Conservation (phyloP, 2,113 vertebrate species). For the Ochotona curzoniae region DNA sequence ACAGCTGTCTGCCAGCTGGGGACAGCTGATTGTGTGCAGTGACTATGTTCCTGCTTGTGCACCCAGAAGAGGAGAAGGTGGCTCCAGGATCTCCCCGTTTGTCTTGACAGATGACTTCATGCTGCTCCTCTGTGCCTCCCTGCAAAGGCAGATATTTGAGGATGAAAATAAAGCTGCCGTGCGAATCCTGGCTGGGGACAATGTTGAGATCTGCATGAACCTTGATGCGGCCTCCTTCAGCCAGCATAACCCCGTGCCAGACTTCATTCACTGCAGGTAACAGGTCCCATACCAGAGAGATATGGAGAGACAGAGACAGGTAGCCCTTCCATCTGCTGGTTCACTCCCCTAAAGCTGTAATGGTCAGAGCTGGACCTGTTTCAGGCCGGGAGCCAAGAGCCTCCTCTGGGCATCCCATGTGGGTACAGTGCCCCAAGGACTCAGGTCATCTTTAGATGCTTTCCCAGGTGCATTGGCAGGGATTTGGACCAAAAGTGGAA, state of each 20-base stretch:
- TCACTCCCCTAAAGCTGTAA: too few relatives aligned
- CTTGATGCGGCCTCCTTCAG: conserved; percentile 97
- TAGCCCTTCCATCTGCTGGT: too few relatives aligned
- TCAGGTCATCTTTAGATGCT: too few relatives aligned
- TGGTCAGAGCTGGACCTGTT: too few relatives aligned
- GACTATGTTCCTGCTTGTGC: not conserved
- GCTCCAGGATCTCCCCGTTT: not conserved
- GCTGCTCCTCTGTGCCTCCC: conserved; percentile 95
- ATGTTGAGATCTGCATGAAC: conserved; percentile 99
- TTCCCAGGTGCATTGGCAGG: too few relatives aligned
- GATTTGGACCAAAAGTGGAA: too few relatives aligned
- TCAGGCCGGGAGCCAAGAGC: too few relatives aligned
- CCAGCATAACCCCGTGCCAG: conserved; percentile 97
- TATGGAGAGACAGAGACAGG: too few relatives aligned
- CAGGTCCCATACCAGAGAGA: not conserved
- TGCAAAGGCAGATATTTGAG: conserved; percentile 97
- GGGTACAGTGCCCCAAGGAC: too few relatives aligned
- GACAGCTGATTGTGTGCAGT: accelerated
- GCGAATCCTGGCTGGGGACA: conserved; percentile 95
- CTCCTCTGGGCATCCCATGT: too few relatives aligned
- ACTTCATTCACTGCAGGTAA: conserved; percentile 98
- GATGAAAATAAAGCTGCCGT: conserved; percentile 96
- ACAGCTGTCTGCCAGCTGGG: not conserved
- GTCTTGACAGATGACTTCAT: conserved; percentile 94
- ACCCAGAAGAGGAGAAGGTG: not conserved